Conservation (phyloP, 2,888 invertebrate genomes). For the Dromius quadrimaculatus region DNA sequence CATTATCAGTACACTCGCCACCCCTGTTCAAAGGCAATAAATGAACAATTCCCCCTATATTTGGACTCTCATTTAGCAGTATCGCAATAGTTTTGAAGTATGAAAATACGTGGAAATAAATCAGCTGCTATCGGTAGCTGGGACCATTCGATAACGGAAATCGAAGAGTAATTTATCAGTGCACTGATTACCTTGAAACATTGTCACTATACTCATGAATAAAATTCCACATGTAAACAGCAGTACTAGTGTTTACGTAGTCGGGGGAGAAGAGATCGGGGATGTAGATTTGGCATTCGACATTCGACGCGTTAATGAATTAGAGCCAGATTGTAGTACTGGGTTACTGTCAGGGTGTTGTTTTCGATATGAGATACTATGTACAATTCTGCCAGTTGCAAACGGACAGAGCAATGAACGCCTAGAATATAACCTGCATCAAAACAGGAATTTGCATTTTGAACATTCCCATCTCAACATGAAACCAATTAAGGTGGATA, state of each 20-base stretch:
- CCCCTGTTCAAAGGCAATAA: conserved; percentile 6
- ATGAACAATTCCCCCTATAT: conserved; percentile 26
- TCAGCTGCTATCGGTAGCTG: conserved; percentile 11
- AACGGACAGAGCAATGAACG: not conserved
- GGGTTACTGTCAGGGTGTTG: not conserved
- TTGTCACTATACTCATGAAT: conserved; percentile 38
- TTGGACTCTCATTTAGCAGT: conserved; percentile 16
- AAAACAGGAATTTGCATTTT: conserved; percentile 2
- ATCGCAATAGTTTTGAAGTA: conserved; percentile 36
- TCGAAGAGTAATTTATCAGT: conserved; percentile 35
- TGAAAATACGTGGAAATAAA: conserved; percentile 36
- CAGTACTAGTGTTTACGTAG: conserved; percentile 22
- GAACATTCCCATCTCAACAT: not conserved
- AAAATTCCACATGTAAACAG: conserved; percentile 35
- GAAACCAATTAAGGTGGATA: no score
- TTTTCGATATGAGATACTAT: conserved; percentile 23
- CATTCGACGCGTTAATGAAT: conserved; percentile 27
- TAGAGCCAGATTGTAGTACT: conserved; percentile 27
- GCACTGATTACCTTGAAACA: conserved; percentile 39
- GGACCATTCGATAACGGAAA: conserved; percentile 23
- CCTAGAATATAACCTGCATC: no score
- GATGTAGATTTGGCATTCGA: no score
- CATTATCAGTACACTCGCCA: not conserved
- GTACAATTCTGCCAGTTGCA: not conserved
- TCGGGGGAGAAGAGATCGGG: conserved; percentile 5